These are phyloP conservation scores for Nebria ingens DNA, from an alignment of 1,140 invertebrate genomes.

Conservation along the genomic window DNA sequence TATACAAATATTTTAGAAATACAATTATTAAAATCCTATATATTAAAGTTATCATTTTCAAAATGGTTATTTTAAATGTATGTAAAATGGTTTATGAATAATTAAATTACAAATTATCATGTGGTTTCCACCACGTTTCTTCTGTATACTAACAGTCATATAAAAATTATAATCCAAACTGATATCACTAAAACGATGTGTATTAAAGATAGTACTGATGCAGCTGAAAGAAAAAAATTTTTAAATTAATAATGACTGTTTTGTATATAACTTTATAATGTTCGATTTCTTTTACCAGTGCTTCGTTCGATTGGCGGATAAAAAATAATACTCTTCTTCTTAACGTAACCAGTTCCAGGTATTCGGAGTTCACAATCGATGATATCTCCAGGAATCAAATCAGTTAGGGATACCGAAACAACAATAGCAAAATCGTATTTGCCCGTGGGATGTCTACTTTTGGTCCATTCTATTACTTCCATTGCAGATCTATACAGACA, in stretches of 20 bases:
- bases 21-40: too few relatives aligned
- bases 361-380: slow-evolving; percentile 26
- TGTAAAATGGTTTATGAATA: neutral
- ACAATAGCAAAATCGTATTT: slow-evolving; percentile 24
- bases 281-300: neutral
- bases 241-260: too few relatives aligned
- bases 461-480: slow-evolving; percentile 27
- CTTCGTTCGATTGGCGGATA: slow-evolving; percentile 19
- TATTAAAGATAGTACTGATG: neutral
- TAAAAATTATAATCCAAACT: neutral
- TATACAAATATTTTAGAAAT: too few relatives aligned
- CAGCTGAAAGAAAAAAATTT: neutral
- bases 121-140: neutral
- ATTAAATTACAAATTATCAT: neutral
- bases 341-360: slow-evolving; percentile 29
- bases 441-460: slow-evolving; percentile 22
- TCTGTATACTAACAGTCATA: neutral
- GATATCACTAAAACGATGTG: neutral
- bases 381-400: slow-evolving; percentile 23
- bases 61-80: too few relatives aligned
- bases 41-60: too few relatives aligned
- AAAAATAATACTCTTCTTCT: slow-evolving; percentile 28
- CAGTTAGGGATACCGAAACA: slow-evolving; percentile 19
- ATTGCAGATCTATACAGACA: slow-evolving; percentile 20
- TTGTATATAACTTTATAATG: neutral